A percentile compares a stretch with the other conserved stretches of the same genome.
phyloP scores from a whole-genome alignment of 2,113 vertebrate genomes.

The Capra hircus region DNA sequence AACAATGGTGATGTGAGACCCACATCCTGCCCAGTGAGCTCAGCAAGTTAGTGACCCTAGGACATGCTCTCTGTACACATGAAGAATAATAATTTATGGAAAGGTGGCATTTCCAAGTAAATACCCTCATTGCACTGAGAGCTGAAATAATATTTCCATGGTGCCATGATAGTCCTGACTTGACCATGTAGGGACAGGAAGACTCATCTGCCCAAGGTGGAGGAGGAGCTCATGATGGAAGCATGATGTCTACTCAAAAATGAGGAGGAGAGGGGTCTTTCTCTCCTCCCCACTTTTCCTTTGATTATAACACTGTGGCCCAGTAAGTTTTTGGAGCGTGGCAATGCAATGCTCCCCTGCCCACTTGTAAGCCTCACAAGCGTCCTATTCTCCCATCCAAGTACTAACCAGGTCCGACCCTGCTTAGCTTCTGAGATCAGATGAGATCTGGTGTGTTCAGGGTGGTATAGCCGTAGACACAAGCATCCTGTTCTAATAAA shows the following conservation, averaged over 20 bases:
- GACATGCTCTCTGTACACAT: neutral
- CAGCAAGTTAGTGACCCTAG: neutral
- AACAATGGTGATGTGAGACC: neutral
- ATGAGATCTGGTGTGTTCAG: neutral
- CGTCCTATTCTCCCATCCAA: fast-evolving
- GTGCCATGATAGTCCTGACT: neutral
- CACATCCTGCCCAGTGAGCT: neutral
- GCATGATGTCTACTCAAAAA: neutral
- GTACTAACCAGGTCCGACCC: neutral
- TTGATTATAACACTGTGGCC: neutral
- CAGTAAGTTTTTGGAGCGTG: neutral
- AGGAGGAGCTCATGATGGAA: neutral
- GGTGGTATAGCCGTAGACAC: neutral
- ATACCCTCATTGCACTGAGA: neutral
- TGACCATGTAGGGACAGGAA: neutral
- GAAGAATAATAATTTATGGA: neutral
- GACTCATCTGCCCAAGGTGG: neutral
- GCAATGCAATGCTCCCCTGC: neutral
- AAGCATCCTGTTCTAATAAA: neutral
- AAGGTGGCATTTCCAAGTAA: neutral
- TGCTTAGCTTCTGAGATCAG: neutral
- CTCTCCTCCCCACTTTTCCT: neutral
- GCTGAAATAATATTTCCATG: neutral
- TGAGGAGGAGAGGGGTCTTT: neutral
- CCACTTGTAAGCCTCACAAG: neutral